A percentile compares a stretch with the other conserved stretches of the same genome.
Evolutionary conservation across 2,113 vertebrate genomes (phyloP).

Genomic region (Anarrhichthys ocellatus): DNA sequence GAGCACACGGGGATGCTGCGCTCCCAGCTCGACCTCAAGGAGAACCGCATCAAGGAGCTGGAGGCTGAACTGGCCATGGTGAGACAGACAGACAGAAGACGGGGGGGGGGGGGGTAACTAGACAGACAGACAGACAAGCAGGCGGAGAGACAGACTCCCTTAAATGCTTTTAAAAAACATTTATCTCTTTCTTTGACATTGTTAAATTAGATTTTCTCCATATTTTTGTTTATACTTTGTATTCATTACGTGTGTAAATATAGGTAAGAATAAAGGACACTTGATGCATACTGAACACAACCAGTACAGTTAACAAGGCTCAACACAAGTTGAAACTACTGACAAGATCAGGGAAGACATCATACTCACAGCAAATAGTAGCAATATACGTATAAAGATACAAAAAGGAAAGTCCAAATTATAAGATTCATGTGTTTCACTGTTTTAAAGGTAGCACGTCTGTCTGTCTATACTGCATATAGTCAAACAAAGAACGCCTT

Average conservation of each 20-base stretch:
- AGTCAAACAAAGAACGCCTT: slow-evolving; percentile 34
- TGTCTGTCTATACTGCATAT: slow-evolving; percentile 30
- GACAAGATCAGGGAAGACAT: not conserved
- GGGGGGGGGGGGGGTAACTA: not conserved
- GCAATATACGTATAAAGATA: not conserved
- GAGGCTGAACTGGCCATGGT: slow-evolving; percentile 99
- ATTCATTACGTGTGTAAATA: not conserved
- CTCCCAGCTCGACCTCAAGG: slow-evolving; percentile 96
- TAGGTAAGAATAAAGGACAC: not conserved
- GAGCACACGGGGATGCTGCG: slow-evolving; percentile 92
- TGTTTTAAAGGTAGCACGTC: not conserved
- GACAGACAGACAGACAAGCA: not conserved
- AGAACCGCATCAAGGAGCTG: slow-evolving; percentile 99
- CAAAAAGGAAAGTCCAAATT: not conserved
- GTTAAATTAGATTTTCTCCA: not conserved
- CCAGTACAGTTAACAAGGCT: not conserved
- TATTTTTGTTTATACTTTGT: not conserved
- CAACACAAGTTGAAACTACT: not conserved
- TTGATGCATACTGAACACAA: not conserved
- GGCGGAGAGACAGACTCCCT: not conserved
- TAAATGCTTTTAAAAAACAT: not conserved
- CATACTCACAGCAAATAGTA: not conserved
- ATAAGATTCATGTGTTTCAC: not conserved
- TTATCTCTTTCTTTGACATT: not conserved
- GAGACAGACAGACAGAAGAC: slow-evolving; percentile 69